These are phyloP conservation scores for Luffia ferchaultella DNA, from an alignment of 2,888 invertebrate species.

Conservation along the genomic window DNA sequence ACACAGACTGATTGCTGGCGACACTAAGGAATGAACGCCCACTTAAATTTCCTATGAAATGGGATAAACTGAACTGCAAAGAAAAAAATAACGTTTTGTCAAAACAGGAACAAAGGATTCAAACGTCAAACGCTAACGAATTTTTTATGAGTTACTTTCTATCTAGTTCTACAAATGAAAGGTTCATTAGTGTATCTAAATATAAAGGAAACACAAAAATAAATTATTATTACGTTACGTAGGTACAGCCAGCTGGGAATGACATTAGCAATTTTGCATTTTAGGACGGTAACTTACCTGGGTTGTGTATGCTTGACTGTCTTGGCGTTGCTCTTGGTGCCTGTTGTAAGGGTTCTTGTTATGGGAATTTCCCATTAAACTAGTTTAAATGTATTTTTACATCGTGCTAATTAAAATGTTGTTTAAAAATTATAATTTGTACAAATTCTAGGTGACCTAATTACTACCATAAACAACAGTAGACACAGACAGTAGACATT, in stretches of 20 bases:
- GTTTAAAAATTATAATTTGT: constrained; percentile 13
- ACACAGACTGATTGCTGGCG: constrained; percentile 66
- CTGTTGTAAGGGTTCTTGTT: constrained; percentile 36
- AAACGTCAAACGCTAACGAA: constrained; percentile 17
- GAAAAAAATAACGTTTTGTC: constrained; percentile 26
- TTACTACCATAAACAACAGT: constrained; percentile 16
- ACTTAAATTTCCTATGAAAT: constrained; percentile 68
- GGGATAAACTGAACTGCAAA: constrained; percentile 64
- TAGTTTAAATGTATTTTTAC: constrained; percentile 23
- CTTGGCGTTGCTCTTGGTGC: constrained; percentile 39
- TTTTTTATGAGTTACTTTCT: no score
- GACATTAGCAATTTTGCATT: constrained; percentile 61
- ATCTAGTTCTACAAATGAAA: no score
- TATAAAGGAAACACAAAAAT: not conserved
- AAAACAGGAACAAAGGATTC: constrained; percentile 25
- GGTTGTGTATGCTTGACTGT: constrained; percentile 50
- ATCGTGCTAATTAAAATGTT: constrained; percentile 20
- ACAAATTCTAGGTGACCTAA: constrained; percentile 15
- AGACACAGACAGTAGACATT: no score
- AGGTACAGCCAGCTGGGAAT: constrained; percentile 55
- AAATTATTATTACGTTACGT: constrained; percentile 43
- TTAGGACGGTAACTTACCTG: constrained; percentile 44
- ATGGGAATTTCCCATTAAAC: constrained; percentile 58
- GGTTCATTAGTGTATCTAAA: no score
- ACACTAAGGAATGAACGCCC: constrained; percentile 67